These are phyloP conservation scores for Cataglyphis hispanica DNA, from an alignment of 1,140 invertebrate species.

Conservation along the genomic window DNA sequence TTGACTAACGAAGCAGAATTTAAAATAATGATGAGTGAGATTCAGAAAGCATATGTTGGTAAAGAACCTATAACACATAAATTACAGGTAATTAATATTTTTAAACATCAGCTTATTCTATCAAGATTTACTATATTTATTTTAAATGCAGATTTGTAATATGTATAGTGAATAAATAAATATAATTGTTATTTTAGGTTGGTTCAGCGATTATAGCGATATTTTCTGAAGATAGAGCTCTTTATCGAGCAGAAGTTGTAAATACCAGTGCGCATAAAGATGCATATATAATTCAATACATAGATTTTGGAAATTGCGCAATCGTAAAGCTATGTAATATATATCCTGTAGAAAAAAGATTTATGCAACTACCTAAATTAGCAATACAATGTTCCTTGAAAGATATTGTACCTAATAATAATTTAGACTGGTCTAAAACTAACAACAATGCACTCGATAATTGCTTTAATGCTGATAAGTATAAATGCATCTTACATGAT, in stretches of 20 bases:
- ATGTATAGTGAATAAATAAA: conserved; percentile 31
- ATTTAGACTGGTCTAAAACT: conserved; percentile 87
- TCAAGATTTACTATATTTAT: conserved; percentile 22
- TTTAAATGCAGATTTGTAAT: not conserved
- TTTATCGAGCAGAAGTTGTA: conserved; percentile 90
- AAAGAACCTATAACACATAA: conserved; percentile 81
- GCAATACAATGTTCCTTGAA: conserved; percentile 89
- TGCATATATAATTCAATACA: conserved; percentile 89
- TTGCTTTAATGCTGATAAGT: conserved; percentile 88
- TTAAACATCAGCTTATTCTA: conserved; percentile 20
- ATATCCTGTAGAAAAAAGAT: conserved; percentile 89
- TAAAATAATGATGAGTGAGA: conserved; percentile 89
- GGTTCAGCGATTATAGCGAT: conserved; percentile 89
- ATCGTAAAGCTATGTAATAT: conserved; percentile 88
- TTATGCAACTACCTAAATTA: conserved; percentile 90
- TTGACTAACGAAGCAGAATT: conserved; percentile 86
- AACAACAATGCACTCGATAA: conserved; percentile 84
- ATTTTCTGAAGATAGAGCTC: conserved; percentile 89
- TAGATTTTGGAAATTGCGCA: conserved; percentile 92
- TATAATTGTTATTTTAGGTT: conserved; percentile 78
- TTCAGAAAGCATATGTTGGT: conserved; percentile 89
- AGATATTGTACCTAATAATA: conserved; percentile 86
- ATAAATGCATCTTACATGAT: conserved; percentile 86
- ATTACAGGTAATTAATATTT: conserved; percentile 75
- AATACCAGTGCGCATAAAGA: conserved; percentile 85